Evolutionary conservation across 2,797 vertebrate genomes (phyloP).

Genomic region (Gobio occitaniae): DNA sequence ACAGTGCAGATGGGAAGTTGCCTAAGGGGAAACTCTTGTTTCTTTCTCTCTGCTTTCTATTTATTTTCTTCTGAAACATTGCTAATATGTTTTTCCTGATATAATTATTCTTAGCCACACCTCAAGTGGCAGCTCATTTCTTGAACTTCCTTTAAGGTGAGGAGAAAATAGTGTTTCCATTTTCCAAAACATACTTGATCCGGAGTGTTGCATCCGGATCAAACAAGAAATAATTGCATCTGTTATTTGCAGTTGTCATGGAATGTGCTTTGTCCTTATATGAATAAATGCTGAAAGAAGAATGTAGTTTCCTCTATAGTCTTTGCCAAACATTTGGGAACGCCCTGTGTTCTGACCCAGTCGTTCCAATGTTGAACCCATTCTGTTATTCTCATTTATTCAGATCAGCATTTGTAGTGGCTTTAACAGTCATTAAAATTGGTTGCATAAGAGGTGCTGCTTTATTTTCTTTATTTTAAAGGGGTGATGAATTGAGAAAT

Average conservation of each 20-base stretch:
- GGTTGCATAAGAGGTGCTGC: not conserved
- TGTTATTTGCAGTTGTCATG: slow-evolving; percentile 7
- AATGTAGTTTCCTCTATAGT: slow-evolving; percentile 20
- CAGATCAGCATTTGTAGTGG: not conserved
- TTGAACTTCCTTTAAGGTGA: slow-evolving; percentile 28
- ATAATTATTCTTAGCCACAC: slow-evolving; percentile 26
- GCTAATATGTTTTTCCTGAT: slow-evolving; percentile 3
- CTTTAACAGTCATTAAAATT: not conserved
- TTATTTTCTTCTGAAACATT: slow-evolving; percentile 17
- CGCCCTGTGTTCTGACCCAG: not conserved
- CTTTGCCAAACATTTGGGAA: slow-evolving; percentile 20
- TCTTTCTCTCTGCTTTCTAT: not conserved
- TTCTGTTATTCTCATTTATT: not conserved
- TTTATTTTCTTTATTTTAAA: not conserved
- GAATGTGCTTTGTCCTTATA: slow-evolving; percentile 22
- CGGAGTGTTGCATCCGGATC: not conserved
- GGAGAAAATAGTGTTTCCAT: not conserved
- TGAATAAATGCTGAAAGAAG: slow-evolving; percentile 18
- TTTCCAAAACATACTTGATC: slow-evolving; percentile 6
- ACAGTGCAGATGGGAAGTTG: not conserved
- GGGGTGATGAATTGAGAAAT: no score
- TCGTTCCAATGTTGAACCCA: not conserved
- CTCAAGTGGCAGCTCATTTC: not conserved
- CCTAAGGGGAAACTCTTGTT: no score
- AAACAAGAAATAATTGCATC: not conserved